Evolutionary conservation across 2,113 vertebrate genomes (phyloP).

Genomic region (Sporophila hypoxantha): DNA sequence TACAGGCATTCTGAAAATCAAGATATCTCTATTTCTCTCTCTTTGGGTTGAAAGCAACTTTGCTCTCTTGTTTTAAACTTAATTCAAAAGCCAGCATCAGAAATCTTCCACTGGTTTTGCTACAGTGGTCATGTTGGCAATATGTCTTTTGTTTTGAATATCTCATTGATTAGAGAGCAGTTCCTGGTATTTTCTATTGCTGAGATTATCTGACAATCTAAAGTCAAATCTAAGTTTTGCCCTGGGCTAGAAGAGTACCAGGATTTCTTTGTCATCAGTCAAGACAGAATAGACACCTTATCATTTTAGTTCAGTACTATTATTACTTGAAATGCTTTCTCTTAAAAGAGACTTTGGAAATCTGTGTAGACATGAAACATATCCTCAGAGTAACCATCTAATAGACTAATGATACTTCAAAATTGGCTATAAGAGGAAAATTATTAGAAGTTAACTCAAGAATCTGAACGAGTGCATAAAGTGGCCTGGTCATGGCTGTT

Average conservation of each 20-base stretch:
- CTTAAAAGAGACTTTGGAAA: neutral
- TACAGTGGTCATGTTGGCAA: neutral
- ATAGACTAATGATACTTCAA: neutral
- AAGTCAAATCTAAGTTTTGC: neutral
- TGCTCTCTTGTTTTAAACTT: neutral
- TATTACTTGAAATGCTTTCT: conserved; percentile 21
- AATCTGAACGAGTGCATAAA: neutral
- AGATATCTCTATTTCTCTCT: neutral
- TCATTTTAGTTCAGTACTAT: neutral
- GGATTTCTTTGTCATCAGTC: neutral
- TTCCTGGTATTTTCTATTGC: neutral
- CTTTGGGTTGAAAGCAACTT: neutral
- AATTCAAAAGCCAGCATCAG: neutral
- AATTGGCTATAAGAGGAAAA: neutral
- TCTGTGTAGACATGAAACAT: neutral
- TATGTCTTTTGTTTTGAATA: neutral
- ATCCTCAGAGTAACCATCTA: neutral
- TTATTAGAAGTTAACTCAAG: neutral
- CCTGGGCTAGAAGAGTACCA: neutral
- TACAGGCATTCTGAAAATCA: neutral
- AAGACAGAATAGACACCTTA: neutral
- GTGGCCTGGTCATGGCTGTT: neutral
- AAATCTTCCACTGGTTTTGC: neutral
- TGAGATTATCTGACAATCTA: neutral
- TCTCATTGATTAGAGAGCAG: neutral